Conservation (phyloP, 1,140 invertebrate species). For the Ruditapes philippinarum region DNA sequence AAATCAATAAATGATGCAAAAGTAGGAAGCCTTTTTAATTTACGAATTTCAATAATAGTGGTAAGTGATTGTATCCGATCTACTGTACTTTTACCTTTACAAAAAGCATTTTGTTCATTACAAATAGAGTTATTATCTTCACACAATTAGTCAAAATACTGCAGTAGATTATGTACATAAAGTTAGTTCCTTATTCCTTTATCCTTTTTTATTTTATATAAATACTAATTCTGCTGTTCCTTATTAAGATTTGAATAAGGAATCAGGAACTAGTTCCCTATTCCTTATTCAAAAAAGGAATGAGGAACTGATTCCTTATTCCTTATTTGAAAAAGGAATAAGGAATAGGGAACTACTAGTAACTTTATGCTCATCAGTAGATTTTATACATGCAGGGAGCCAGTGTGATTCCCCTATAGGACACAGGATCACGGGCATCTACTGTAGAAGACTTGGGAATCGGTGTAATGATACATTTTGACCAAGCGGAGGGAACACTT, state of each 20-base stretch:
- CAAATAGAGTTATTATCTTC: too few relatives aligned
- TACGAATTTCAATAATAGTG: background rate
- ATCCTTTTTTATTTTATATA: too few relatives aligned
- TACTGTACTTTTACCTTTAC: background rate
- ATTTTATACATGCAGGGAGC: slow-evolving; percentile 3
- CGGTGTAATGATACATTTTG: slow-evolving; percentile 1
- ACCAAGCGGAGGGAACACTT: background rate
- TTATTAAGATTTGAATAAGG: too few relatives aligned
- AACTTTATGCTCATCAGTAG: too few relatives aligned
- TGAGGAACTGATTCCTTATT: too few relatives aligned
- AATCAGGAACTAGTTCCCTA: too few relatives aligned
- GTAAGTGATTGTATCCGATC: background rate
- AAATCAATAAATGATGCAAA: background rate
- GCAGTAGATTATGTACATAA: too few relatives aligned
- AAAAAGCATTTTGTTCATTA: background rate
- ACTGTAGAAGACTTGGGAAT: slow-evolving; percentile 4
- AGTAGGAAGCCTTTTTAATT: background rate
- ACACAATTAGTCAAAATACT: background rate
- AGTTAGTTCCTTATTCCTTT: too few relatives aligned
- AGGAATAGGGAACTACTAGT: too few relatives aligned
- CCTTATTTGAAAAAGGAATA: too few relatives aligned
- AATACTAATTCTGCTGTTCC: too few relatives aligned
- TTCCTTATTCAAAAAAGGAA: too few relatives aligned
- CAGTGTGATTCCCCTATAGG: slow-evolving; percentile 13
- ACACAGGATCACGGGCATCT: slow-evolving; percentile 1